Evolutionary conservation across 1,140 invertebrate species (phyloP).

Genomic region (Andricus grossulariae): DNA sequence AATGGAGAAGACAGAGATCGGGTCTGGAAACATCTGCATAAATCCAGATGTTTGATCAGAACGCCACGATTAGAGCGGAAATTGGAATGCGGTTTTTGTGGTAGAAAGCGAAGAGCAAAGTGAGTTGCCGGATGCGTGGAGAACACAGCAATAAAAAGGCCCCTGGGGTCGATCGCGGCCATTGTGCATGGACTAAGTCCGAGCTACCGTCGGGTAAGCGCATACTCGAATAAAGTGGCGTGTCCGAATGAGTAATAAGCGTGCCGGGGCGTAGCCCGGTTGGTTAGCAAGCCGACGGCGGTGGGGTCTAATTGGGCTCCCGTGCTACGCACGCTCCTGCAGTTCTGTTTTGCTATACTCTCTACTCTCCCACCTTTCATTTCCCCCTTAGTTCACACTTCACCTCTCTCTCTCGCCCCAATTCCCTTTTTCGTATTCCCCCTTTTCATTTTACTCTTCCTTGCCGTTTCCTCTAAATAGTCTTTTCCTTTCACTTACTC

Average conservation of each 20-base stretch:
- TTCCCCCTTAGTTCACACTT: conserved; percentile 34
- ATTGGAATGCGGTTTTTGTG: conserved; percentile 19
- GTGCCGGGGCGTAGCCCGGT: conserved; percentile 70
- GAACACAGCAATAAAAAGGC: conserved; percentile 43
- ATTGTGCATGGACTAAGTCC: conserved; percentile 43
- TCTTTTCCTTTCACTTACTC: conserved; percentile 16
- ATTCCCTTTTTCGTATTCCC: conserved; percentile 9
- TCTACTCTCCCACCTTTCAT: conserved; percentile 29
- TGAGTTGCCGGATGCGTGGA: conserved; percentile 15
- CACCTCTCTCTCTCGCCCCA: conserved; percentile 32
- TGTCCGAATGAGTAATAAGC: conserved; percentile 72
- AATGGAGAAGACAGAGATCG: background rate
- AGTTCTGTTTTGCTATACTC: conserved; percentile 33
- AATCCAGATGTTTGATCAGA: conserved; percentile 28
- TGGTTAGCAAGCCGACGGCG: conserved; percentile 67
- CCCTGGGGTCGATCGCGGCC: conserved; percentile 49
- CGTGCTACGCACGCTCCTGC: conserved; percentile 65
- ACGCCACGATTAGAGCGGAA: background rate
- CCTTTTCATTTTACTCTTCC: background rate
- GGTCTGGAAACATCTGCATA: background rate
- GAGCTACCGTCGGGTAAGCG: conserved; percentile 55
- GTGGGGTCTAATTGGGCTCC: conserved; percentile 70
- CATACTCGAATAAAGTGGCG: conserved; percentile 68
- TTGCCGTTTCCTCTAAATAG: conserved; percentile 13
- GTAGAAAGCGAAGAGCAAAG: background rate